Evolutionary conservation across 30 jellyfish, hydroid and myxozoan species (phyloP), one percentile per base, ranked within the genome.

Genomic region (Hydractinia echinata): DNA sequence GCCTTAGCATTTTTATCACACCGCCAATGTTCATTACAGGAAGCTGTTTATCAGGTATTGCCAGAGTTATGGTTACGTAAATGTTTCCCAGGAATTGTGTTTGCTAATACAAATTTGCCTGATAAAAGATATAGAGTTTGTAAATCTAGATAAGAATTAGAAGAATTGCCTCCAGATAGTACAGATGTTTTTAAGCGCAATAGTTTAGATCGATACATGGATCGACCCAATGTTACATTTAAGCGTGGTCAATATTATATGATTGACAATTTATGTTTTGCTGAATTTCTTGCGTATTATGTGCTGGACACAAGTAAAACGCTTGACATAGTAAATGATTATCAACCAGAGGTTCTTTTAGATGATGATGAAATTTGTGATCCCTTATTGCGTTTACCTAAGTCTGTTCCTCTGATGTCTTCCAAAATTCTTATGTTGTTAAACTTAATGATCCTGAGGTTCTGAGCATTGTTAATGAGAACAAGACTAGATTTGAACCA

Each of bases 161-260:
- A 53, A 53, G 76, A 77, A 21, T 77, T 77, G 76, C 85, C 85
- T 77, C 49, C 14, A 9, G 85, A 77, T 19, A 77, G 81, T 30
- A 77, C 82, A 77, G 83, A 49, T 51, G 83, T 77, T 9, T 77
- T 30, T 60, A 77, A 79, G 64, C 39, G 73, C 20, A 30, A 55
- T 51, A 77, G 21, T 50, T 14, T 54, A 14, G 85, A 51, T 13
- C 21, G 85, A 53, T 77, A 77, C 55, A 77, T 77, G 49, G 85
- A 77, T 60, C 53, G 85, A 53, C 39, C 85, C 53, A 77, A 77
- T 21, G 18, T n/a, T 8, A n/a, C 83, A 14, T 77, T 77, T 53
- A 51, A 77, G 53, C 18, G 83, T 51, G 85, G 85, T 8, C 53
- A 54, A 58, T 77, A 51, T 77, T 51, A 13, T 30, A 49, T 77